A percentile compares a stretch with the other conserved stretches of the same genome.
Evolutionary conservation across 2,888 invertebrate species (phyloP).

Genomic region (Sesamia inferens): DNA sequence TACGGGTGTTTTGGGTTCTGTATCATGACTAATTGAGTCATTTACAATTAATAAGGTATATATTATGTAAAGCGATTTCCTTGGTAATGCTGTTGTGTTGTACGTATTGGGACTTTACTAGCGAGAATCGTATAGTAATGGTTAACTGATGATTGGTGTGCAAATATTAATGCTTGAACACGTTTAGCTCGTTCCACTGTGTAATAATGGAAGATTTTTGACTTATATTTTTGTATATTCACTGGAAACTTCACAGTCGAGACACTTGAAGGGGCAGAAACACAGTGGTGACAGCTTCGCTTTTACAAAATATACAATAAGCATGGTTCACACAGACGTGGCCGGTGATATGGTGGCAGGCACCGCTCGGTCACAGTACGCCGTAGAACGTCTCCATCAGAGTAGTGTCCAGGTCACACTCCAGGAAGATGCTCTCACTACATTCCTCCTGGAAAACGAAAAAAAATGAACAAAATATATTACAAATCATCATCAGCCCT

Average conservation of each 20-base stretch:
- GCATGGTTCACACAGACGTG: constrained; percentile 41
- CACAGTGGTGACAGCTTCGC: constrained; percentile 62
- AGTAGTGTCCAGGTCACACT: constrained; percentile 85
- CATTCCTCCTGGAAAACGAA: constrained; percentile 83
- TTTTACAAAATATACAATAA: constrained; percentile 67
- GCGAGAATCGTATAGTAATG: constrained; percentile 71
- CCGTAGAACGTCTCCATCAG: constrained; percentile 87
- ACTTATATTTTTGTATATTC: constrained; percentile 51
- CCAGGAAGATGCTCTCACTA: constrained; percentile 86
- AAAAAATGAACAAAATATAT: neutral
- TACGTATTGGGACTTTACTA: constrained; percentile 69
- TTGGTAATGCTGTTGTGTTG: constrained; percentile 84
- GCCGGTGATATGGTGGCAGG: constrained; percentile 28
- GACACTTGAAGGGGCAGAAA: constrained; percentile 46
- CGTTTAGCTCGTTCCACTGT: constrained; percentile 24
- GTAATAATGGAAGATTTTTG: constrained; percentile 42
- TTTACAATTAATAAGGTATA: constrained; percentile 75
- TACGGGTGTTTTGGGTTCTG: constrained; percentile 74
- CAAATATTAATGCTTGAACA: constrained; percentile 37
- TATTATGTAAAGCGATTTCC: constrained; percentile 84
- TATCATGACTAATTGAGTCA: constrained; percentile 74
- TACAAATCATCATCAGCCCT: no score
- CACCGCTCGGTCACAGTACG: constrained; percentile 78
- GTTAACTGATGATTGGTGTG: constrained; percentile 71
- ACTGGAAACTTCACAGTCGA: constrained; percentile 33